Percentiles rank a stretch among this genome's conserved stretches.
Conservation (phyloP, 2,797 vertebrate species). For the Sus cebifrons region DNA sequence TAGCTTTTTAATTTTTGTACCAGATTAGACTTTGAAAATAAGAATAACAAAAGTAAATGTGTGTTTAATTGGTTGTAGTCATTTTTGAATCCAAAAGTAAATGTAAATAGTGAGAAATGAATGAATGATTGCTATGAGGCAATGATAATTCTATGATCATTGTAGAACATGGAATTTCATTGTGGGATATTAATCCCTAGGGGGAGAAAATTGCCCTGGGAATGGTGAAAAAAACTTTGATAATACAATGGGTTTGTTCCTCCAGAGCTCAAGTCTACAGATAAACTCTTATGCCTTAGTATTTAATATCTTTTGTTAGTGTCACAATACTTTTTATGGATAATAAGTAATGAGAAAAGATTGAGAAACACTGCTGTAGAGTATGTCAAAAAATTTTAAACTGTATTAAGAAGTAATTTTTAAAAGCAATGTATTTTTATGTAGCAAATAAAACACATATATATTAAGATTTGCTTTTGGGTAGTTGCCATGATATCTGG, state of each 20-base stretch:
- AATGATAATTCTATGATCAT: not conserved
- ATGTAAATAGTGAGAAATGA: not conserved
- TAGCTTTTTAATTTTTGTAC: not conserved
- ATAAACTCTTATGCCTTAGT: not conserved
- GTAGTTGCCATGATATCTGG: not conserved
- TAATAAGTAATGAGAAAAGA: not conserved
- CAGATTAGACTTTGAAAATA: slow-evolving; percentile 27
- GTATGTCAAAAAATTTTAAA: not conserved
- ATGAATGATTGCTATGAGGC: not conserved
- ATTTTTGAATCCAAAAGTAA: slow-evolving; percentile 21
- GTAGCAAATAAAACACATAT: not conserved
- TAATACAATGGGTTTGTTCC: not conserved
- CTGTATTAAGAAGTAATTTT: not conserved
- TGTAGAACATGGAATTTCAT: not conserved
- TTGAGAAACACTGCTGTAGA: not conserved
- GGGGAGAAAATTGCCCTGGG: not conserved
- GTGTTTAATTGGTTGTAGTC: not conserved
- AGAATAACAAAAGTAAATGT: not conserved
- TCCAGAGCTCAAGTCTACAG: not conserved
- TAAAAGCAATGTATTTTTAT: slow-evolving; percentile 38
- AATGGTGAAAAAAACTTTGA: not conserved
- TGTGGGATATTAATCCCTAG: not conserved
- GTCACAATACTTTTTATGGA: not conserved
- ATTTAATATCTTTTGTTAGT: not conserved
- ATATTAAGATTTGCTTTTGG: not conserved